Conservation (phyloP, 1,140 invertebrate species). For the Apis laboriosa region DNA sequence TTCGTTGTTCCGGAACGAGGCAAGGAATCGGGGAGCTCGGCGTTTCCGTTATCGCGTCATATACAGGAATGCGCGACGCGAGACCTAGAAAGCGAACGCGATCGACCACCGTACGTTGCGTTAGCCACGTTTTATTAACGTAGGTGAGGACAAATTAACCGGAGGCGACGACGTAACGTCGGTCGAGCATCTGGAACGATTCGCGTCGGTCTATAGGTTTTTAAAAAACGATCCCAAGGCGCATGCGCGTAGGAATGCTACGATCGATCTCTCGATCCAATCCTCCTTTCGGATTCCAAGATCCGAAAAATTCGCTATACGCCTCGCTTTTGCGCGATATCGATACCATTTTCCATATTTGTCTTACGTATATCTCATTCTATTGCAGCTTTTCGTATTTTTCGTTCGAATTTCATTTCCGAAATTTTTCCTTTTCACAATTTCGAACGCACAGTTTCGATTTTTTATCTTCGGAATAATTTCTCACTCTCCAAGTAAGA, state of each 20-base stretch:
- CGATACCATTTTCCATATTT: too few relatives aligned
- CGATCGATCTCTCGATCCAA: conserved; percentile 12
- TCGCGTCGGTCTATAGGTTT: conserved; percentile 8
- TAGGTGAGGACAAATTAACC: conserved; percentile 49
- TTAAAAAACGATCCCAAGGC: conserved; percentile 33
- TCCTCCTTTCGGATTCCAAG: too few relatives aligned
- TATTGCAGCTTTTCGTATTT: too few relatives aligned
- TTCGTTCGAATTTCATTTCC: too few relatives aligned
- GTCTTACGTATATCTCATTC: too few relatives aligned
- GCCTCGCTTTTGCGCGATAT: background rate
- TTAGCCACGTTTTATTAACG: conserved; percentile 53
- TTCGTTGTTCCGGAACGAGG: background rate
- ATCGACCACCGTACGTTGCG: conserved; percentile 20
- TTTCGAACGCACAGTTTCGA: too few relatives aligned
- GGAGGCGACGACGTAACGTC: conserved; percentile 41
- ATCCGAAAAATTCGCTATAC: too few relatives aligned
- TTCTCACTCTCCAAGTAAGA: background rate
- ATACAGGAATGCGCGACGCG: background rate
- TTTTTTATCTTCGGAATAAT: background rate
- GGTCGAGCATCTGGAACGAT: conserved; percentile 43
- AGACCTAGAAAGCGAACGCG: conserved; percentile 44
- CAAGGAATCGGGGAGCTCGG: background rate
- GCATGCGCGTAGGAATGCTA: conserved; percentile 45
- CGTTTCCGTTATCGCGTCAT: conserved; percentile 19
- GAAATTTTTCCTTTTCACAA: too few relatives aligned